These are phyloP conservation scores for Cinclus mexicanus DNA, from an alignment of 2,113 vertebrate genomes.

Conservation along the genomic window DNA sequence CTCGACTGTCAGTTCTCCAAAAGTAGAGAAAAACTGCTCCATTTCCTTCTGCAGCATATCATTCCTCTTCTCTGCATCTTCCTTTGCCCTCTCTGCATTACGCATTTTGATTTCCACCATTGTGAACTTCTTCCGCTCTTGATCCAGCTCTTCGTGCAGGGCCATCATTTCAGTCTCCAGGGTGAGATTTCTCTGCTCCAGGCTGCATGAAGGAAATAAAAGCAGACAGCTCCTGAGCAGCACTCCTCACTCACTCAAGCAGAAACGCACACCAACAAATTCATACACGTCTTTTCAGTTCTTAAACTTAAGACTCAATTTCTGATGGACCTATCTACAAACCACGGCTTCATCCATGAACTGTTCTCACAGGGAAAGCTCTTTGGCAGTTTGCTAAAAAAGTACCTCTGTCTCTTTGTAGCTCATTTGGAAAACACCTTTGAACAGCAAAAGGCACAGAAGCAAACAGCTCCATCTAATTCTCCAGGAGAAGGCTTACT, in stretches of 20 bases:
- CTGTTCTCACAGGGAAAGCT: not conserved
- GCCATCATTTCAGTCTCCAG: conserved; percentile 91
- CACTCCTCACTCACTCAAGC: not conserved
- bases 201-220: conserved; percentile 69
- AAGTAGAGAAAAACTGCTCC: conserved; percentile 99
- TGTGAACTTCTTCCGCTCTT: conserved; percentile 96
- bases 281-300: not conserved
- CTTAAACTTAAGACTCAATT: not conserved
- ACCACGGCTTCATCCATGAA: not conserved
- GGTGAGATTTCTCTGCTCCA: conserved; percentile 92
- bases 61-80: conserved; percentile 95
- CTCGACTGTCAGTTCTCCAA: conserved; percentile 92
- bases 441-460: not conserved
- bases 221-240: conserved; percentile 4
- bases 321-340: not conserved
- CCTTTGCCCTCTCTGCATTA: conserved; percentile 93
- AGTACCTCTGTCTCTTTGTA: not conserved
- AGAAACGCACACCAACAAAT: not conserved
- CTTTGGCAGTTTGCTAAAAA: not conserved
- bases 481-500: not conserved
- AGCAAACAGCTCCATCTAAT: not conserved
- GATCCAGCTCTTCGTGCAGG: conserved; percentile 93
- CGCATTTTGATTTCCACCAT: conserved; percentile 99
- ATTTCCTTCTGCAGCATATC: conserved; percentile 98
- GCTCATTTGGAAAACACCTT: not conserved